These are phyloP conservation scores for Drosophila hamatofila DNA, from an alignment of 2,888 invertebrate genomes.

Conservation along the genomic window DNA sequence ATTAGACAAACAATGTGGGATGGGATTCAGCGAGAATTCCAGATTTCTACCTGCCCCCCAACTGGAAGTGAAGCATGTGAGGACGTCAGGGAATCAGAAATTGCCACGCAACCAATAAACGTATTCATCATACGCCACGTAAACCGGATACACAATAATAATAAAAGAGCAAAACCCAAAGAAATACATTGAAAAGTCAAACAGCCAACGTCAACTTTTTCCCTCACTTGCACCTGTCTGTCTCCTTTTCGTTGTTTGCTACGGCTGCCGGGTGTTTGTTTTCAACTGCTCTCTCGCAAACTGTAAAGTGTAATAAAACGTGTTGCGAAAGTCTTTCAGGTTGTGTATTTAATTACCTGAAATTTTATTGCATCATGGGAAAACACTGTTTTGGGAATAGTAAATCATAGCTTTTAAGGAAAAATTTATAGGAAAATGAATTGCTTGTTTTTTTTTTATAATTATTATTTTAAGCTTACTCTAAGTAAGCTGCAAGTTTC, in stretches of 20 bases:
- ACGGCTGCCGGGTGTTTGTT: conserved; percentile 35
- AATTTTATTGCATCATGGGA: conserved; percentile 21
- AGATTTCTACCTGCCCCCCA: background rate
- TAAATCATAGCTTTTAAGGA: background rate
- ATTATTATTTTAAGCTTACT: no score
- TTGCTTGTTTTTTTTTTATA: background rate
- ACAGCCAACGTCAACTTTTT: conserved; percentile 24
- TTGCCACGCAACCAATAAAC: conserved; percentile 57
- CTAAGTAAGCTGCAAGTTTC: no score
- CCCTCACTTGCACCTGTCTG: background rate
- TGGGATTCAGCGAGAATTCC: background rate
- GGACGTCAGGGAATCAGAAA: conserved; percentile 4
- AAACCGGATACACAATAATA: conserved; percentile 66
- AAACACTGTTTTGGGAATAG: background rate
- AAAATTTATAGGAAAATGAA: background rate
- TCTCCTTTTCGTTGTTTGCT: conserved; percentile 5
- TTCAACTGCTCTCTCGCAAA: conserved; percentile 35
- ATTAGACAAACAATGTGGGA: conserved; percentile 41
- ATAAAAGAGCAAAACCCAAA: conserved; percentile 25
- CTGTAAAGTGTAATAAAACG: conserved; percentile 65
- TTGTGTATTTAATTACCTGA: conserved; percentile 49
- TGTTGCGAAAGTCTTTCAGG: conserved; percentile 33
- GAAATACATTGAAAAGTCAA: conserved; percentile 59
- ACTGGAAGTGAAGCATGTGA: background rate
- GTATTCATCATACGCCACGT: conserved; percentile 65